Evolutionary conservation across 2,113 vertebrate genomes (phyloP).

Genomic region (Sorex araneus): DNA sequence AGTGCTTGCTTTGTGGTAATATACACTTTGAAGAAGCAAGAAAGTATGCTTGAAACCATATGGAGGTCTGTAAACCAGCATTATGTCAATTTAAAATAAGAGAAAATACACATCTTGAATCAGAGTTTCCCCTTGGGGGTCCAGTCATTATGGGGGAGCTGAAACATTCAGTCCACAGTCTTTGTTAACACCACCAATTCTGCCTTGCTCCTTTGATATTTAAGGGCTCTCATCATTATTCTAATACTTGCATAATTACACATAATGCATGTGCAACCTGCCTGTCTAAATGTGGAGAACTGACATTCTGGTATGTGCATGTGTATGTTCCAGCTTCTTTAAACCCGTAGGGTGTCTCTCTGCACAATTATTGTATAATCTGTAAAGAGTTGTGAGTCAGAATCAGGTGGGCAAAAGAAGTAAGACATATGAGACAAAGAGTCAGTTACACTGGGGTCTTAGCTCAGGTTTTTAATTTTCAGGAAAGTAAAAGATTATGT

Average conservation of each 20-base stretch:
- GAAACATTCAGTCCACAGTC: not conserved
- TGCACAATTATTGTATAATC: conserved; percentile 34
- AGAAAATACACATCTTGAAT: not conserved
- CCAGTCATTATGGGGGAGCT: not conserved
- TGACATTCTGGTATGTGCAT: conserved; percentile 45
- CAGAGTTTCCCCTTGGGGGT: not conserved
- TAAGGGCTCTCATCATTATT: conserved; percentile 46
- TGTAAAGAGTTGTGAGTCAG: not conserved
- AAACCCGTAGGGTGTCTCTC: not conserved
- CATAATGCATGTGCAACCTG: conserved; percentile 30
- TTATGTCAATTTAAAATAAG: too few relatives aligned
- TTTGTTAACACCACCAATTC: not conserved
- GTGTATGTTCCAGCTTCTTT: conserved; percentile 18
- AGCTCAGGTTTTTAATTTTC: not conserved
- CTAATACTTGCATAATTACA: conserved; percentile 60
- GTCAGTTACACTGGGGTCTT: not conserved
- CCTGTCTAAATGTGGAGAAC: conserved; percentile 50
- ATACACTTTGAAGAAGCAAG: too few relatives aligned
- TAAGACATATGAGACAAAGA: not conserved
- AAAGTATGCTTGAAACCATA: too few relatives aligned
- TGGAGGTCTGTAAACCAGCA: too few relatives aligned
- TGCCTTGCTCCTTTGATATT: conserved; percentile 8
- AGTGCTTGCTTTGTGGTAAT: too few relatives aligned
- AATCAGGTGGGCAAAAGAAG: not conserved
- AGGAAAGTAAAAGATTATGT: not conserved